These are phyloP conservation scores for Procavia capensis DNA, from an alignment of 2,113 vertebrate species.

Conservation along the genomic window DNA sequence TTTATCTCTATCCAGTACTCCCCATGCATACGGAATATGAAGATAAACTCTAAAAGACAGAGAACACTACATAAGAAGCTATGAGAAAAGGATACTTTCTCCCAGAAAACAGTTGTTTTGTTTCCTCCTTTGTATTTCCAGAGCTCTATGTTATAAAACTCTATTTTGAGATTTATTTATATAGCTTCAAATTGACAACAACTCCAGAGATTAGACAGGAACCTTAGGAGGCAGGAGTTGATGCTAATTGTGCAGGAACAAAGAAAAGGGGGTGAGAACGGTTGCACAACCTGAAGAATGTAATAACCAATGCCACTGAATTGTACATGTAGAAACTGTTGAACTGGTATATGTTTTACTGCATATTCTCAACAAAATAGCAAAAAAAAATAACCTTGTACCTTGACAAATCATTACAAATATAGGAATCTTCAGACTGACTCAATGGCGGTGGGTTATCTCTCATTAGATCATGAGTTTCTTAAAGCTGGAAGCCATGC, in stretches of 20 bases:
- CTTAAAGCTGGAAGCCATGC: not conserved
- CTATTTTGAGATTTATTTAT: not conserved
- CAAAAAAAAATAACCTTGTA: not conserved
- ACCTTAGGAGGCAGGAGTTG: not conserved
- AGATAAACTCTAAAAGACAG: not conserved
- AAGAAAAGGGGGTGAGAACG: not conserved
- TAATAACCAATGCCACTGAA: not conserved
- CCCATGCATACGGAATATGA: not conserved
- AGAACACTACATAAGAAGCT: not conserved
- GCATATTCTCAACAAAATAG: not conserved
- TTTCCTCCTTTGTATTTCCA: not conserved
- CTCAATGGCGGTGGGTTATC: too few relatives aligned
- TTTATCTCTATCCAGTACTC: not conserved
- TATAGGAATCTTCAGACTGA: not conserved
- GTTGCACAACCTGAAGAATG: not conserved
- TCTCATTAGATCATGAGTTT: not conserved
- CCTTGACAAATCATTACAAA: not conserved
- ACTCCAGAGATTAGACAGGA: not conserved
- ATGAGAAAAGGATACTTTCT: not conserved
- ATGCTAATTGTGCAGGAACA: not conserved
- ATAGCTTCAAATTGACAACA: not conserved
- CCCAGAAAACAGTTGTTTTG: not conserved
- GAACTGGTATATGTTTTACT: not conserved
- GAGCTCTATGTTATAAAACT: slow-evolving; percentile 4
- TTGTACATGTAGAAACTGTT: not conserved